A percentile compares a stretch with the other conserved stretches of the same genome.
Conservation (phyloP, 2,797 vertebrate species). For the Leptatherina wallacei region DNA sequence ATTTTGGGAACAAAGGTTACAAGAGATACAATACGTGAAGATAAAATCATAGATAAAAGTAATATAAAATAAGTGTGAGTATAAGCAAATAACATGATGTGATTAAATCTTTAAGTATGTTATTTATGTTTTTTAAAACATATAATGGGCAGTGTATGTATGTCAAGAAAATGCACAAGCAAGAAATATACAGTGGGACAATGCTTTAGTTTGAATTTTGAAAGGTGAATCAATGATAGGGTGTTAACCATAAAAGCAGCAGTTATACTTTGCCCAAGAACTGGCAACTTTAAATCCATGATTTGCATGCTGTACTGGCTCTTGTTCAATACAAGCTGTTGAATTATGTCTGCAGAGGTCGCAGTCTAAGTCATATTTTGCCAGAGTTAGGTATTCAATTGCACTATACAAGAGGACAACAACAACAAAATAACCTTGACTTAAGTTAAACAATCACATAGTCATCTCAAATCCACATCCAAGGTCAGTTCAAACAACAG, state of each 20-base stretch:
- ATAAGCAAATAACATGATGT: not conserved
- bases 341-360: not conserved
- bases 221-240: not conserved
- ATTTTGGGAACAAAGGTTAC: not conserved
- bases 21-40: not conserved
- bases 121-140: no score
- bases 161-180: not conserved
- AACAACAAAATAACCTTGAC: not conserved
- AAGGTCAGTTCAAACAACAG: slow-evolving; percentile 30
- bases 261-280: not conserved
- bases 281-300: not conserved
- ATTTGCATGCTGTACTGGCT: not conserved
- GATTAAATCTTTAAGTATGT: not conserved
- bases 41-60: not conserved
- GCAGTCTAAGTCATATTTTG: not conserved
- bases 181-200: not conserved
- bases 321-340: not conserved
- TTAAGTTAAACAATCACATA: not conserved
- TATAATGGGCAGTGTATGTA: not conserved
- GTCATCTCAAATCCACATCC: not conserved
- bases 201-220: not conserved
- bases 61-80: not conserved
- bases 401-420: not conserved
- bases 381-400: not conserved
- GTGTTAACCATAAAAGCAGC: not conserved